Conservation (phyloP, 2,797 vertebrate genomes). For the Lithobates pipiens region DNA sequence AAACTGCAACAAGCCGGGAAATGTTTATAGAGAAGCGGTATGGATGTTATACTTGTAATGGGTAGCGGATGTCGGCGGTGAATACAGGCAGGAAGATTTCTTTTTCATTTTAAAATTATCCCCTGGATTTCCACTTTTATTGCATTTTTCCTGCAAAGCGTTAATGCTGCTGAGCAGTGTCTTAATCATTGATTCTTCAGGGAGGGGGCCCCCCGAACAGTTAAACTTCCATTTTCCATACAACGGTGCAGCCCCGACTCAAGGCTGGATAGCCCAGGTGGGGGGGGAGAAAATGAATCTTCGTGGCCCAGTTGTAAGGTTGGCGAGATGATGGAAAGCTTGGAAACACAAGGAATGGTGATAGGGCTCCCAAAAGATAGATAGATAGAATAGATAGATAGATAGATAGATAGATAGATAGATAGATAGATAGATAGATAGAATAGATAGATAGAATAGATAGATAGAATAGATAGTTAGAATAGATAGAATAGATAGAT, state of each 20-base stretch:
- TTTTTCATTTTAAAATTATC: slow-evolving; percentile 59
- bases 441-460: too few relatives aligned
- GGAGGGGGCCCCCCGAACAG: slow-evolving; percentile 29
- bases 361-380: too few relatives aligned
- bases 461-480: too few relatives aligned
- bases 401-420: too few relatives aligned
- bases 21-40: background rate
- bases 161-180: slow-evolving; percentile 36
- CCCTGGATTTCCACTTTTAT: slow-evolving; percentile 57
- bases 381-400: too few relatives aligned
- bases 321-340: background rate
- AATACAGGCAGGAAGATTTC: slow-evolving; percentile 36
- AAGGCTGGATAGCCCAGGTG: background rate
- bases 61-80: background rate
- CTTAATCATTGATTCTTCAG: slow-evolving; percentile 34
- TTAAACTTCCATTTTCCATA: slow-evolving; percentile 30
- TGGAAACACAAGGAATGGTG: too few relatives aligned
- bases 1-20: background rate
- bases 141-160: slow-evolving; percentile 47
- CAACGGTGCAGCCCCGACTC: background rate
- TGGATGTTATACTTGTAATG: background rate
- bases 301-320: slow-evolving; percentile 31
- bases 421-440: too few relatives aligned
- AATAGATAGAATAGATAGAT: too few relatives aligned
- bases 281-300: slow-evolving; percentile 7